Conservation (phyloP, 2,888 invertebrate genomes). For the Nowickia ferox region DNA sequence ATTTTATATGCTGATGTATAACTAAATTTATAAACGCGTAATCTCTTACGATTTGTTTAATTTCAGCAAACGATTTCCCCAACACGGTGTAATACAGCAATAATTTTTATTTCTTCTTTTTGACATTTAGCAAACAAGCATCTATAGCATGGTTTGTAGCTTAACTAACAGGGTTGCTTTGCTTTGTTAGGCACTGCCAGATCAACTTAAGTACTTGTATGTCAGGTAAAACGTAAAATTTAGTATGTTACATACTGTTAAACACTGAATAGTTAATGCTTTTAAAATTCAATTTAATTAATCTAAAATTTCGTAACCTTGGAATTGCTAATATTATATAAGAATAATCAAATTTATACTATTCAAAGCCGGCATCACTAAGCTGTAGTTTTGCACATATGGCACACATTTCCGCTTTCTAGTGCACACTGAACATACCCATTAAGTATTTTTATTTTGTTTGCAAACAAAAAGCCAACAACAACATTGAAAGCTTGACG, state of each 20-base stretch:
- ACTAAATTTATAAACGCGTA: slow-evolving; percentile 14
- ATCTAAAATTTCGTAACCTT: too few relatives aligned
- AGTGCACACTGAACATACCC: slow-evolving; percentile 23
- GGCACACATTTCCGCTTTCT: slow-evolving; percentile 19
- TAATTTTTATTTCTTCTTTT: slow-evolving; percentile 25
- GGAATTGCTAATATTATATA: too few relatives aligned
- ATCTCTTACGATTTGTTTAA: neutral
- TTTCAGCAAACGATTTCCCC: neutral
- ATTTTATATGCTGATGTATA: neutral
- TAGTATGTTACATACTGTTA: too few relatives aligned
- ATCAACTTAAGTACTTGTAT: neutral
- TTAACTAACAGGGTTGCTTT: slow-evolving; percentile 10
- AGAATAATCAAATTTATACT: neutral
- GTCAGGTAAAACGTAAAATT: too few relatives aligned
- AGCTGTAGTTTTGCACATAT: neutral
- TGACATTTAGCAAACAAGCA: slow-evolving; percentile 46
- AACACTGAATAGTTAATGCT: too few relatives aligned
- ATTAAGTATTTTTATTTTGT: slow-evolving; percentile 22
- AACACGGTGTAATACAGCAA: slow-evolving; percentile 30
- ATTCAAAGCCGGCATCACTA: neutral
- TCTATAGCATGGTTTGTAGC: slow-evolving; percentile 16
- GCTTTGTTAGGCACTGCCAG: neutral
- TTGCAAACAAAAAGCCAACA: slow-evolving; percentile 47
- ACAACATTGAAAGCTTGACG: slow-evolving; percentile 34
- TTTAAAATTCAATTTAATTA: too few relatives aligned